Conservation (phyloP, 2,888 invertebrate genomes). For the Crioceris asparagi region DNA sequence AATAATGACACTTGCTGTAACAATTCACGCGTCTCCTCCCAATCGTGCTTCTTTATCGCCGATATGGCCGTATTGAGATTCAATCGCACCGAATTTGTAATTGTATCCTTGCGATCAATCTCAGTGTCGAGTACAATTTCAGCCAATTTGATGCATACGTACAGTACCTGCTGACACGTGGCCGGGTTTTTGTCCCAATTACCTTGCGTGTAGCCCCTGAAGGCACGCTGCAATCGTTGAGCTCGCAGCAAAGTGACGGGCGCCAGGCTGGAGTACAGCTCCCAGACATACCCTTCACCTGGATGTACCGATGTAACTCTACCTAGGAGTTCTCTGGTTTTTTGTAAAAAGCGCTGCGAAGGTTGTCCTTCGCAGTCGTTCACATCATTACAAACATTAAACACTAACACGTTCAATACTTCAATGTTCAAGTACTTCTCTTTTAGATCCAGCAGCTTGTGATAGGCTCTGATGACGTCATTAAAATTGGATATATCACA, state of each 20-base stretch:
- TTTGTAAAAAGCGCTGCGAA: conserved; percentile 32
- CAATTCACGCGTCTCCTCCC: conserved; percentile 31
- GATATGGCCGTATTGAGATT: conserved; percentile 33
- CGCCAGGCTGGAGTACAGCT: conserved; percentile 65
- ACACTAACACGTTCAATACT: conserved; percentile 61
- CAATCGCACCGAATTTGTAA: conserved; percentile 30
- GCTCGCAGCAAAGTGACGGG: conserved; percentile 43
- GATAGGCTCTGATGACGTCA: conserved; percentile 75
- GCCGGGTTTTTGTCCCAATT: conserved; percentile 51
- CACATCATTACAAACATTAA: conserved; percentile 53
- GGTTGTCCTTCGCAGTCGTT: conserved; percentile 51
- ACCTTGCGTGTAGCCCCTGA: conserved; percentile 59
- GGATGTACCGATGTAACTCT: conserved; percentile 58
- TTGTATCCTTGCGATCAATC: conserved; percentile 26
- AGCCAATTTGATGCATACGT: conserved; percentile 48
- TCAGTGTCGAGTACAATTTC: conserved; percentile 45
- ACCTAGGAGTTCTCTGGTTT: conserved; percentile 25
- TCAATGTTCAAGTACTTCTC: conserved; percentile 67
- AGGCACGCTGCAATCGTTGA: conserved; percentile 68
- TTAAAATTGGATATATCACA: conserved; percentile 78
- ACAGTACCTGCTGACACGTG: conserved; percentile 50
- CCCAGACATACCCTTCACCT: conserved; percentile 69
- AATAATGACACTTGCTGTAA: conserved; percentile 27
- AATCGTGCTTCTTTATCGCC: conserved; percentile 36
- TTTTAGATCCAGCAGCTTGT: conserved; percentile 77